These are phyloP conservation scores for Diarsia mendica DNA, from an alignment of 2,888 invertebrate species.

Conservation along the genomic window DNA sequence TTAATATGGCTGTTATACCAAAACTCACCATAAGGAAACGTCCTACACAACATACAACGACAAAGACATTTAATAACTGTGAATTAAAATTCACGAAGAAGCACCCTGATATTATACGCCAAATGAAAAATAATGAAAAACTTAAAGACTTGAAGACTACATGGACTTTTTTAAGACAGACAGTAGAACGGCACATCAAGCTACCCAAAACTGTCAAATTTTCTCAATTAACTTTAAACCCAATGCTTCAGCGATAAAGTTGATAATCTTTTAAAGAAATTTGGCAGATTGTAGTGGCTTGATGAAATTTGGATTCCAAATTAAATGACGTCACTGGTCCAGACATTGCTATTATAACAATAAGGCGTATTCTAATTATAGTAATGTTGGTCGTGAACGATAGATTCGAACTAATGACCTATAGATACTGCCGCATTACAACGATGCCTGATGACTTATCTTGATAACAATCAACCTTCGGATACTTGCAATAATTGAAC, in stretches of 20 bases:
- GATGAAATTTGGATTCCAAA: background rate
- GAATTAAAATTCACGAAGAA: background rate
- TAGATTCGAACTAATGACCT: slow-evolving; percentile 68
- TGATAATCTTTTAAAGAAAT: too few relatives aligned
- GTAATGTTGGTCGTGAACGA: slow-evolving; percentile 57
- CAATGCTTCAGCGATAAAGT: too few relatives aligned
- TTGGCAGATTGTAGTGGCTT: too few relatives aligned
- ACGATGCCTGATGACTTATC: slow-evolving; percentile 67
- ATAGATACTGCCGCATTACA: slow-evolving; percentile 75
- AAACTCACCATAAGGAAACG: background rate
- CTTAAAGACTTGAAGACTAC: background rate
- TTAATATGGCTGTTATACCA: background rate
- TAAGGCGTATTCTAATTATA: slow-evolving; percentile 46
- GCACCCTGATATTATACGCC: background rate
- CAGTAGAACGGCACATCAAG: background rate
- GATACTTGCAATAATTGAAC: slow-evolving; percentile 64
- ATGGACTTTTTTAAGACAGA: background rate
- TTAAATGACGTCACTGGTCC: slow-evolving; percentile 1
- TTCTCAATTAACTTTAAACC: too few relatives aligned
- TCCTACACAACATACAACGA: background rate
- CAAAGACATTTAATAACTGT: background rate
- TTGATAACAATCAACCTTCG: slow-evolving; percentile 72
- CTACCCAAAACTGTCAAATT: too few relatives aligned
- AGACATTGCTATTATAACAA: slow-evolving; percentile 13
- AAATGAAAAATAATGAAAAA: background rate